phyloP scores from a whole-genome alignment of 2,888 invertebrate genomes.

The Quadroppia sp. region DNA sequence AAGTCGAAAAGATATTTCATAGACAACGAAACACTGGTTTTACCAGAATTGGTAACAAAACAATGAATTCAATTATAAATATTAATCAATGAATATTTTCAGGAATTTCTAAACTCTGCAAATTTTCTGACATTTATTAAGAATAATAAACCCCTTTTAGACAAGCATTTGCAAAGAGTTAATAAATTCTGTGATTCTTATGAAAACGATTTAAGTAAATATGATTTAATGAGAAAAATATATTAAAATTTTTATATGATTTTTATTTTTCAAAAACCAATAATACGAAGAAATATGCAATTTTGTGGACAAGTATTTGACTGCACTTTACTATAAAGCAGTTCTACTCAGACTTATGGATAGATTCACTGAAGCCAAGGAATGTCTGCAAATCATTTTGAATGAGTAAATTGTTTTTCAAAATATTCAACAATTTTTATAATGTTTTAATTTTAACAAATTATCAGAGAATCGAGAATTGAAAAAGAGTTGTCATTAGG shows the following conservation, averaged over 20 bases:
- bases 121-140: conserved; percentile 36
- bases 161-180: conserved; percentile 18
- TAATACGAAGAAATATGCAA: too few species aligned
- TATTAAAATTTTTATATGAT: not conserved
- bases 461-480: conserved; percentile 17
- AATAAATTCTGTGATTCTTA: conserved; percentile 7
- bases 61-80: not conserved
- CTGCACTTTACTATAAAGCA: conserved; percentile 36
- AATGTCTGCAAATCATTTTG: conserved; percentile 32
- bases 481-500: conserved; percentile 36
- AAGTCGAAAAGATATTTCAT: conserved; percentile 23
- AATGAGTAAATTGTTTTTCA: conserved; percentile 21
- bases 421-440: not conserved
- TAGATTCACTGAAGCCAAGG: conserved; percentile 6
- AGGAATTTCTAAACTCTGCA: conserved; percentile 24
- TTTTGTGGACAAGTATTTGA: conserved; percentile 34
- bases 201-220: conserved; percentile 29
- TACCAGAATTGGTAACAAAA: conserved; percentile 40
- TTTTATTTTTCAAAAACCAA: not conserved
- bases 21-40: conserved; percentile 32
- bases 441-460: not conserved
- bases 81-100: not conserved
- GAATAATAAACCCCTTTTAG: not conserved
- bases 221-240: not conserved
- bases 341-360: conserved; percentile 20